Evolutionary conservation across 2,797 vertebrate species (phyloP), one percentile per base, ranked within the genome.

Genomic region (Arvicola amphibius): DNA sequence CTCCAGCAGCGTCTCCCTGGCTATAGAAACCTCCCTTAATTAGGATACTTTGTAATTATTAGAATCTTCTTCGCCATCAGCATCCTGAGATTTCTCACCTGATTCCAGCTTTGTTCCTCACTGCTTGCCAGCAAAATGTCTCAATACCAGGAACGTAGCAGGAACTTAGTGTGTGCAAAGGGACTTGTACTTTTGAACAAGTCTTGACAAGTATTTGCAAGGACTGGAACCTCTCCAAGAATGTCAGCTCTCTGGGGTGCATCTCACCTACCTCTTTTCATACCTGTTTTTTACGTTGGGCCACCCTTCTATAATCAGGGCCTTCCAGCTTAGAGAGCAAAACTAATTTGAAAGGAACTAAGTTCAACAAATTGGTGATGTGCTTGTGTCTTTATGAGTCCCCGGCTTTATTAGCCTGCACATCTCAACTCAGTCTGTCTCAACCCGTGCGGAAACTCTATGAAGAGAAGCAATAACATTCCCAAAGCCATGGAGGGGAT

Each of bases 391-490:
- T 84, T 74, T 32, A 37, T 78, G 56, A 95, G 71, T 46, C 56
- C 81, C 77, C 37, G 12, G 80, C 27, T 88, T 88, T 67, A 88
- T 76, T 65, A 81, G 29, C 43, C 46, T 16, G 7, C 73, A 51
- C 37, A 71, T 19, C 25, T 65, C 56, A 59, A 17, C 65, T 59
- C 53, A 83, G 78, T 56, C 46, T 56, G 19, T 81, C 92, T 85
- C 78, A 69, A 83, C 48, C 91, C 16, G 14, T 0, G 11, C 25
- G 10, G 43, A 84, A 79, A 84, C 23, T 17, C 84, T 56, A 25
- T 65, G 34, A 95, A 61, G 37, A 91, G 91, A 94, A 93, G 56
- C 16, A 56, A 86, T n/a, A 46, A 51, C 46, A 40, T 53, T 61
- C 67, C 11, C 19, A 88, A 69, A 63, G 14, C 59, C 37, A 12